phyloP scores from a whole-genome alignment of 2,113 vertebrate genomes.

The Pterocles burchelli region DNA sequence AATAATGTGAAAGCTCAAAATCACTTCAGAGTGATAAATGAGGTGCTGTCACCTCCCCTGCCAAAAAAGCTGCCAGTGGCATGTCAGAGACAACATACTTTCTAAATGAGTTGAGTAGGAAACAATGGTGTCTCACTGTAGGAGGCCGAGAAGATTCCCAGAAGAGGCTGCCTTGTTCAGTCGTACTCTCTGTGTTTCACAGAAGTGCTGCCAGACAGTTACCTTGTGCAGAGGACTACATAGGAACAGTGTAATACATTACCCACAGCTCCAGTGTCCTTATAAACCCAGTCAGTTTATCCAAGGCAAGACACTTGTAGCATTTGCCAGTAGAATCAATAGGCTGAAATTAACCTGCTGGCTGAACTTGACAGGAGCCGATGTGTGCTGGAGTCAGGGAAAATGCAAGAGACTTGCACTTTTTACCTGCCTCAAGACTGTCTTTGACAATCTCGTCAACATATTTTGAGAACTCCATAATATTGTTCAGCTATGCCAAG shows the following conservation, averaged over 20 bases:
- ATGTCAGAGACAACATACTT: not conserved
- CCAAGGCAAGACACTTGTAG: not conserved
- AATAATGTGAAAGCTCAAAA: slow-evolving; percentile 20
- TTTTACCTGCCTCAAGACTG: not conserved
- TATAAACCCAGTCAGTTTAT: not conserved
- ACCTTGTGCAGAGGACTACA: not conserved
- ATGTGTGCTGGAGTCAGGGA: not conserved
- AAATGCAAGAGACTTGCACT: not conserved
- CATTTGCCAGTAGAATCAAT: slow-evolving; percentile 4
- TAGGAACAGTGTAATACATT: not conserved
- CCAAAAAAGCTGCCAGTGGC: not conserved
- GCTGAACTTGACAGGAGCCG: not conserved
- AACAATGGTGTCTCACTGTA: not conserved
- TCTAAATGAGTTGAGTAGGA: not conserved
- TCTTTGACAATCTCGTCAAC: not conserved
- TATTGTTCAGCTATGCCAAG: not conserved
- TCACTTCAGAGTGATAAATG: not conserved
- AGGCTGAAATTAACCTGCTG: slow-evolving; percentile 29
- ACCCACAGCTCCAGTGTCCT: not conserved
- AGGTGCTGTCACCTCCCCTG: not conserved
- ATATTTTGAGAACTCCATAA: not conserved
- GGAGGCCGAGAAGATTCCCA: not conserved
- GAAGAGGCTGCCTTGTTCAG: not conserved
- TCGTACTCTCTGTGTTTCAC: not conserved
- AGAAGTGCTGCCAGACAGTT: not conserved